Conservation (phyloP, 2,888 invertebrate genomes). For the Lochmaea crataegi region DNA sequence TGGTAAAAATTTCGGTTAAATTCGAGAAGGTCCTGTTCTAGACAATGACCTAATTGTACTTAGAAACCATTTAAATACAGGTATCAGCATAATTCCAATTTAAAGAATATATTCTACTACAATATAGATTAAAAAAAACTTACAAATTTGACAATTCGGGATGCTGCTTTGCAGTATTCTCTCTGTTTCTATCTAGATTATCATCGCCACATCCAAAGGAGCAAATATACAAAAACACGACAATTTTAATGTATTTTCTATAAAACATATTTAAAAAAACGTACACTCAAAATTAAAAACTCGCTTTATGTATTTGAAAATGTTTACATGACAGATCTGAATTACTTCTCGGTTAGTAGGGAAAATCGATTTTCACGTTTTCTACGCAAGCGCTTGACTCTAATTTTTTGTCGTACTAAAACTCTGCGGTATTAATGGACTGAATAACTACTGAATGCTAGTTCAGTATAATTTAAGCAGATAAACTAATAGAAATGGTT, state of each 20-base stretch:
- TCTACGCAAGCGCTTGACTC: constrained; percentile 32
- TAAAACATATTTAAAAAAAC: constrained; percentile 43
- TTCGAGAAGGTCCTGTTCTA: no score
- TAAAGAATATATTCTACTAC: not conserved
- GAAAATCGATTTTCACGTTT: constrained; percentile 36
- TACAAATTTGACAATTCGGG: constrained; percentile 57
- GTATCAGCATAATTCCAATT: not conserved
- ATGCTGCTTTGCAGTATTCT: constrained; percentile 53
- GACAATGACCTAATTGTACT: no score
- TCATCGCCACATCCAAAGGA: constrained; percentile 42
- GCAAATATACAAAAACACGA: constrained; percentile 49
- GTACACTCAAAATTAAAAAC: constrained; percentile 22
- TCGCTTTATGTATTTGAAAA: constrained; percentile 14
- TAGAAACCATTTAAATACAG: no score
- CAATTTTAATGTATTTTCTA: constrained; percentile 44
- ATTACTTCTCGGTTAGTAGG: constrained; percentile 28
- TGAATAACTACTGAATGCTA: not conserved
- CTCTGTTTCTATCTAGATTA: constrained; percentile 50
- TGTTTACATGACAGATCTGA: constrained; percentile 29
- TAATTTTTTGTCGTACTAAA: not conserved
- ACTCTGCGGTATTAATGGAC: not conserved
- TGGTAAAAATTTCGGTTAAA: no score
- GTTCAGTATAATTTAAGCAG: not conserved
- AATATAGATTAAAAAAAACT: constrained; percentile 39
- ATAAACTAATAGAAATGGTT: not conserved